Evolutionary conservation across 2,797 vertebrate genomes (phyloP).

Genomic region (Poeciliopsis gracilis): DNA sequence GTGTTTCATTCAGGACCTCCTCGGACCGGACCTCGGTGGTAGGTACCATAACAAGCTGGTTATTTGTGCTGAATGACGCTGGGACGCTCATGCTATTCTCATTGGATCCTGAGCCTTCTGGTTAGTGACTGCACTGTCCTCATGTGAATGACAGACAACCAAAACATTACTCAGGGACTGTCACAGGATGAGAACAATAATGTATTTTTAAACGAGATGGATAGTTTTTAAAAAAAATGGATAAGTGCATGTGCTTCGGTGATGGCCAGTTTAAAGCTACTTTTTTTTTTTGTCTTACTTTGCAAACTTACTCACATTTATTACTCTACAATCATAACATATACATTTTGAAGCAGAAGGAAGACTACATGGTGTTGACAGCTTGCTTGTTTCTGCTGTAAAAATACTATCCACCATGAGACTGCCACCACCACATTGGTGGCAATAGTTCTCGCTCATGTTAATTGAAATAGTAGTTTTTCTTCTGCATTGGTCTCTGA

Average conservation of each 20-base stretch:
- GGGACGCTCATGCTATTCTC: neutral
- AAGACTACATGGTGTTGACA: neutral
- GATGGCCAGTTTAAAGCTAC: neutral
- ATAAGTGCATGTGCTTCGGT: neutral
- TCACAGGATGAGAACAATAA: neutral
- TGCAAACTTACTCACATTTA: neutral
- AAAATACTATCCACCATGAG: neutral
- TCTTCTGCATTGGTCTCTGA: neutral
- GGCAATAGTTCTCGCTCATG: neutral
- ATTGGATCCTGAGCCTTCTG: neutral
- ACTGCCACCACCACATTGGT: neutral
- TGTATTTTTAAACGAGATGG: neutral
- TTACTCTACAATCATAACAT: neutral
- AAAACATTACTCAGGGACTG: neutral
- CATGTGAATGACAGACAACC: neutral
- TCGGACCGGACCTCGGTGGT: constrained; percentile 61
- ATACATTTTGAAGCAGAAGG: neutral
- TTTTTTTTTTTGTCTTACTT: neutral
- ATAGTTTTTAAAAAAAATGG: neutral
- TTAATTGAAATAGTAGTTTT: too few relatives aligned
- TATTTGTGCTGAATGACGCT: neutral
- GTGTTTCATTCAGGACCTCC: constrained; percentile 8
- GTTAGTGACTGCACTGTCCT: neutral
- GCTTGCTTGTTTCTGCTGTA: neutral
- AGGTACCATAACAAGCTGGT: constrained; percentile 31